A percentile compares a stretch with the other conserved stretches of the same genome.
These are phyloP conservation scores for Sabellastarte sp. DNA, from an alignment of 2,888 invertebrate species.

Conservation along the genomic window DNA sequence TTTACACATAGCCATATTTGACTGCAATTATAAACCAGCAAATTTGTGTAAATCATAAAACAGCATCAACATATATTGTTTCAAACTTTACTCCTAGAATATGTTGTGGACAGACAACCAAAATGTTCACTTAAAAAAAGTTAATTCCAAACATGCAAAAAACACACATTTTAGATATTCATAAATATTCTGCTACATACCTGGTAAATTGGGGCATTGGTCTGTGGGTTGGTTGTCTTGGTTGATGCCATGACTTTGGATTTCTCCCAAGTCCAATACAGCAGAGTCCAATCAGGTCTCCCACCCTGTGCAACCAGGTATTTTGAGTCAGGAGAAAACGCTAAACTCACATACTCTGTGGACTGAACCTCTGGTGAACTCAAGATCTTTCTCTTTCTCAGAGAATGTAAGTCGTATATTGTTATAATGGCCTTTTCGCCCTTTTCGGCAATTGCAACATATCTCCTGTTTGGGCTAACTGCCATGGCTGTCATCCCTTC, in stretches of 20 bases:
- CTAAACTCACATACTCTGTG: constrained; percentile 70
- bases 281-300: constrained; percentile 78
- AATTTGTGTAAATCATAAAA: no score
- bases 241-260: constrained; percentile 76
- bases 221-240: constrained; percentile 64
- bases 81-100: no score
- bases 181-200: no score
- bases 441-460: constrained; percentile 59
- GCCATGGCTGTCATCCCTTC: constrained; percentile 60
- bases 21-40: no score
- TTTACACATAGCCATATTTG: no score
- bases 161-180: no score
- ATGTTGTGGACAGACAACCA: no score
- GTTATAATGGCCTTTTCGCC: constrained; percentile 59
- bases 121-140: no score
- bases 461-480: constrained; percentile 59
- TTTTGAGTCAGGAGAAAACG: constrained; percentile 81
- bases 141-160: no score
- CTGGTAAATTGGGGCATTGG: constrained; percentile 67
- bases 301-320: constrained; percentile 78
- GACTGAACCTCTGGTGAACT: constrained; percentile 59
- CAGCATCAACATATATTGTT: no score
- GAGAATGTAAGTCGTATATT: constrained; percentile 60
- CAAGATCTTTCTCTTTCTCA: constrained; percentile 59
- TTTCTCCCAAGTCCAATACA: constrained; percentile 63